Evolutionary conservation across 2,888 invertebrate species (phyloP).

Genomic region (Ochropleura leucogaster): DNA sequence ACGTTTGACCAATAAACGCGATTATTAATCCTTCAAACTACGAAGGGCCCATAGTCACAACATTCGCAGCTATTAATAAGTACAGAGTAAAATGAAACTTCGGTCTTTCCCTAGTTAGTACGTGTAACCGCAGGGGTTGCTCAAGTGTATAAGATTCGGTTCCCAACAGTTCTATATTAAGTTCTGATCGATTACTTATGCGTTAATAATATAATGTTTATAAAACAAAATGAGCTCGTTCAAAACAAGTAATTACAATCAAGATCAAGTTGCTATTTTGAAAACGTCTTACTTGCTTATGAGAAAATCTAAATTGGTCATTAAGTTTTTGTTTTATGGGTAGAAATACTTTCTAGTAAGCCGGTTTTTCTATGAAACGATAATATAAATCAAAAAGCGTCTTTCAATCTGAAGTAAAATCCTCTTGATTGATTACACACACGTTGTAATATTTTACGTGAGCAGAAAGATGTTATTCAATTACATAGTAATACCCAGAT

Average conservation of each 20-base stretch:
- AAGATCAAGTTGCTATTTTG: slow-evolving; percentile 56
- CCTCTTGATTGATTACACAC: slow-evolving; percentile 71
- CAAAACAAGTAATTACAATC: slow-evolving; percentile 55
- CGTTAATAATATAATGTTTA: slow-evolving; percentile 68
- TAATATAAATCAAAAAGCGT: slow-evolving; percentile 32
- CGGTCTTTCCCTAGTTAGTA: slow-evolving; percentile 5
- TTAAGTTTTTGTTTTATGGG: slow-evolving; percentile 18
- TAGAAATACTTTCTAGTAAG: slow-evolving; percentile 32
- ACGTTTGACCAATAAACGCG: neutral
- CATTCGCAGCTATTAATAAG: slow-evolving; percentile 48
- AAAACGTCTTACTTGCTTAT: slow-evolving; percentile 31
- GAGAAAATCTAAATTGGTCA: slow-evolving; percentile 38
- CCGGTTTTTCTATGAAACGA: slow-evolving; percentile 23
- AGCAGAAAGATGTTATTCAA: slow-evolving; percentile 59
- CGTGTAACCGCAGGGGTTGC: slow-evolving; percentile 30
- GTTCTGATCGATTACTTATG: slow-evolving; percentile 62
- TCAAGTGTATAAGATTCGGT: slow-evolving; percentile 39
- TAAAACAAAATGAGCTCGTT: slow-evolving; percentile 60
- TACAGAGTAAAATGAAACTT: slow-evolving; percentile 43
- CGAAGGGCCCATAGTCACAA: slow-evolving; percentile 23
- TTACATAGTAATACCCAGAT: slow-evolving; percentile 32
- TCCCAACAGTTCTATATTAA: slow-evolving; percentile 57
- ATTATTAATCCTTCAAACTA: slow-evolving; percentile 7
- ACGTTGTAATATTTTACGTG: slow-evolving; percentile 77
- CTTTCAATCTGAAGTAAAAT: slow-evolving; percentile 53